Evolutionary conservation across 2,888 invertebrate species (phyloP), one percentile per base, ranked within the genome.

Genomic region (Vanessa cardui): DNA sequence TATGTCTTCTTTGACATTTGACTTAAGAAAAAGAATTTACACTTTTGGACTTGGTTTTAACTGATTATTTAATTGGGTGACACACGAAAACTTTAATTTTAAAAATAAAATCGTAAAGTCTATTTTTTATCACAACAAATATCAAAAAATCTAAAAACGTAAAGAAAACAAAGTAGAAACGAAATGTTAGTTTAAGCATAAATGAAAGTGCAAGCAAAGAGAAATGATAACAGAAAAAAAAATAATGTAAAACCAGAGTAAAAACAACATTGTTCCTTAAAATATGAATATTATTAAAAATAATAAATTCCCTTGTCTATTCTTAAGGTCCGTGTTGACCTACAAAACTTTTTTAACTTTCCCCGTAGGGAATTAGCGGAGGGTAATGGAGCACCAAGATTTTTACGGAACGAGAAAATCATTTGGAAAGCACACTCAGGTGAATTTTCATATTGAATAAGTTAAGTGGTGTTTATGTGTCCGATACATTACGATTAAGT

Each of bases 341-440:
- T 73, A 71, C 63, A 68, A 71, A 74, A 73, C 69, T 74, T 72
- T 72, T 69, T 66, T 66, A 68, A 70, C 70, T 70, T 73, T 70
- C 68, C 66, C 73, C 69, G 69, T 59, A 71, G 74, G 74, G 74
- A 74, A 74, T 74, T 73, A 73, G 69, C 66, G 54, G 64, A 70
- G 70, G 71, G 74, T 72, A 73, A 74, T 70, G 71, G 71, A 73
- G 68, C 68, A 62, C 62, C 58, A 68, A 72, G 72, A 70, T 71
- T 72, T 73, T 72, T 69, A 66, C 62, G 66, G 58, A 62, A 71
- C 64, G 62, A 71, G 61, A 64, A 64, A 66, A 59, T 62, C 61
- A 56, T 66, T 63, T 68, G 65, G 47, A 62, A 65, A 68, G 65
- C 65, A 68, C 50, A 60, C 65, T 62, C 54, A 49, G 54, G 64